Evolutionary conservation across 1,140 invertebrate genomes (phyloP), one percentile per base, ranked within the genome.

Genomic region (Hylyphantes graminicola): DNA sequence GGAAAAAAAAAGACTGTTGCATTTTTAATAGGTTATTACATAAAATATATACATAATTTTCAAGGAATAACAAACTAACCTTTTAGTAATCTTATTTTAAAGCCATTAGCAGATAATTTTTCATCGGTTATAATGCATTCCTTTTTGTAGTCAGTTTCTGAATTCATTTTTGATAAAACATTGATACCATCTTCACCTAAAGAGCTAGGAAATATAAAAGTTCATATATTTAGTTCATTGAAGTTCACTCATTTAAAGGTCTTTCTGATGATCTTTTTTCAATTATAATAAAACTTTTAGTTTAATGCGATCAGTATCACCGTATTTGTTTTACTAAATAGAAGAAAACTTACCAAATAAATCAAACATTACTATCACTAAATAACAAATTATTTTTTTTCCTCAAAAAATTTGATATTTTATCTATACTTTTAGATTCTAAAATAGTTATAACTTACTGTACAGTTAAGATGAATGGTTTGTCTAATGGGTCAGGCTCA

Each of bases 41-140:
- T 35, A 35, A 35, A 35, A 35, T 35, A 35, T 35, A 35, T 5
- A 35, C 1, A 35, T 35, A 35, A 35, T 2, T 35, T 35, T 35
- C 35, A 35, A 35, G 5, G 35, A 35, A 35, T n/a, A 75, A 59
- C 57, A 59, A 10, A 59, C 51, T 55, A 65, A 83, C 80, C 55
- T 75, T 67, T 73, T 0, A 83, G 4, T 17, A 75, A 2, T 59
- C 12, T 65, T 8, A 75, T 17, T 51, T 75, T 53, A 75, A 83
- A 83, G 2, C 80, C 80, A 83, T 83, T 83, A 19, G 80, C 59
- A 50, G 50, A 19, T 55, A 81, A 8, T 64, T 68, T 55, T 81
- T 81, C 68, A 73, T 81, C 79, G 17, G 57, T 48, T 17, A 78
- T 21, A 70, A 68, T 55, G 12, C 7, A 35, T 17, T 57, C 54